Conservation (phyloP, 2,113 vertebrate species). For the Apistogramma diplotaenia region DNA sequence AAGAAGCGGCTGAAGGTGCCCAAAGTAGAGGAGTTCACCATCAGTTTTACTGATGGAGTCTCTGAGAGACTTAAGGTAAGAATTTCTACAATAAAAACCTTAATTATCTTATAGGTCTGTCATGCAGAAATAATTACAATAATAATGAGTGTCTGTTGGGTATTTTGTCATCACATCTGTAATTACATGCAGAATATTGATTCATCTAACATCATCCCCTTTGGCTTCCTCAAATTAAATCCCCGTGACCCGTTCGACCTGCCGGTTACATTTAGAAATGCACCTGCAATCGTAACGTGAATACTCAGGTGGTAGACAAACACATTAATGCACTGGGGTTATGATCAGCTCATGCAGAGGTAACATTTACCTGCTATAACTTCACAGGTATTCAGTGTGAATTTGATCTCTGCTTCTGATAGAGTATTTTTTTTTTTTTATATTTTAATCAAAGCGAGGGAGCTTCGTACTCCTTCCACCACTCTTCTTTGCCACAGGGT, state of each 20-base stretch:
- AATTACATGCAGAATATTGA: conserved; percentile 17
- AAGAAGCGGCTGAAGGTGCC: conserved; percentile 98
- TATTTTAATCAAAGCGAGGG: neutral
- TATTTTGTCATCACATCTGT: neutral
- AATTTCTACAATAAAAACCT: neutral
- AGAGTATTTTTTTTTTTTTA: neutral
- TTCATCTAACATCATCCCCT: neutral
- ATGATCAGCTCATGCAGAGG: neutral
- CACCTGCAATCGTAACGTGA: neutral
- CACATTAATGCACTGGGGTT: neutral
- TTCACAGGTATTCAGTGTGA: neutral
- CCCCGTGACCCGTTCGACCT: neutral
- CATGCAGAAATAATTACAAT: neutral
- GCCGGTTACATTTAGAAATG: neutral
- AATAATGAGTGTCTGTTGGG: neutral
- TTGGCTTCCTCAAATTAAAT: neutral
- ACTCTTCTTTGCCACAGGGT: neutral
- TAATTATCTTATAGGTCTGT: neutral
- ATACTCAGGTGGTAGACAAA: neutral
- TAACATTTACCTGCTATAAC: neutral
- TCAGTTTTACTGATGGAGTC: conserved; percentile 91
- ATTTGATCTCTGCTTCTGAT: neutral
- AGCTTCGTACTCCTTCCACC: neutral
- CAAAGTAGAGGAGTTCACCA: conserved; percentile 98
- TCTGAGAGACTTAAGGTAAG: conserved; percentile 89